A percentile compares a stretch with the other conserved stretches of the same genome.
These are phyloP conservation scores for Resseliella maxima DNA, from an alignment of 2,888 invertebrate species.

Conservation along the genomic window DNA sequence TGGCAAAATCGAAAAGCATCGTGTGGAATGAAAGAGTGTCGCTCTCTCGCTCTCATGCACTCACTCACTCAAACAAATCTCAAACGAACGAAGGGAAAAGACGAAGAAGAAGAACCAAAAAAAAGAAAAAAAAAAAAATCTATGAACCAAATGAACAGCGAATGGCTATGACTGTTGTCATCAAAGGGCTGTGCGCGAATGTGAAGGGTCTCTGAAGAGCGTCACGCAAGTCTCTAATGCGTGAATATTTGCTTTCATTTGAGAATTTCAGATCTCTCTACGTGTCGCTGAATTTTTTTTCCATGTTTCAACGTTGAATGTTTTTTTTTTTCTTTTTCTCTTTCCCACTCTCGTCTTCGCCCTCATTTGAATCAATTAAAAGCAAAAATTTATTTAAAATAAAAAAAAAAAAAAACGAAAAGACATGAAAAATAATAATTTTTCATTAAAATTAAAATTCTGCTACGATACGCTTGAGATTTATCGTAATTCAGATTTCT, in stretches of 20 bases:
- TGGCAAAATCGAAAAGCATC: constrained; percentile 3
- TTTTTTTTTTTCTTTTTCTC: neutral
- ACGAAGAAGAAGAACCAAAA: neutral
- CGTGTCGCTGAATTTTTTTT: constrained; percentile 30
- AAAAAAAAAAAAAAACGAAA: constrained; percentile 43
- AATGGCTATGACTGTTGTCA: constrained; percentile 54
- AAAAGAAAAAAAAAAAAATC: neutral
- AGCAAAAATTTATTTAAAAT: constrained; percentile 36
- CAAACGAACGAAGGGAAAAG: too few species aligned
- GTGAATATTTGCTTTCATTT: constrained; percentile 54
- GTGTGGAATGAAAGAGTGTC: neutral
- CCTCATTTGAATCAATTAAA: constrained; percentile 55
- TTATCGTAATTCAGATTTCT: constrained; percentile 55
- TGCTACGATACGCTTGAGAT: constrained; percentile 55
- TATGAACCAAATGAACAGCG: constrained; percentile 49
- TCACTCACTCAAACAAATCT: constrained; percentile 2
- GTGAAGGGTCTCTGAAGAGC: constrained; percentile 49
- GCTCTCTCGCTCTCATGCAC: neutral
- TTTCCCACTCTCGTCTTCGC: neutral
- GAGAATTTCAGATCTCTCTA: constrained; percentile 51
- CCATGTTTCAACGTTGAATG: neutral
- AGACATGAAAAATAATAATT: constrained; percentile 55
- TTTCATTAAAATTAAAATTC: constrained; percentile 55
- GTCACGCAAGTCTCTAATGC: constrained; percentile 54
- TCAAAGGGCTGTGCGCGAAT: constrained; percentile 34